Conservation (phyloP, 2,888 invertebrate species). For the Brenthis ino region DNA sequence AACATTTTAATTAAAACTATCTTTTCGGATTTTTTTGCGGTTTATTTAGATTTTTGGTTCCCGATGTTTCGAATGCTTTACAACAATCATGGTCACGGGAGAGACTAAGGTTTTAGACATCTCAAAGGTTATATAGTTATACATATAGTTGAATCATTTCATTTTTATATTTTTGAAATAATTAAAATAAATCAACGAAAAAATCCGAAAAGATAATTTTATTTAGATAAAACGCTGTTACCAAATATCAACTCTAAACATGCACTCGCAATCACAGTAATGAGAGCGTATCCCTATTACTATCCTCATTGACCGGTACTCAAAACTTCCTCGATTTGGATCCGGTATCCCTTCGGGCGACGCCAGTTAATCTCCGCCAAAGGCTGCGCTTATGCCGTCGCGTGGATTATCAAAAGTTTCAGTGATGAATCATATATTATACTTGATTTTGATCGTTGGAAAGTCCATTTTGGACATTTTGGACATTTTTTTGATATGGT, state of each 20-base stretch:
- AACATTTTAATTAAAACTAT: too few species aligned
- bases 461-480: constrained; percentile 5
- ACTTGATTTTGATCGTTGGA: constrained; percentile 17
- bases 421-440: constrained; percentile 29
- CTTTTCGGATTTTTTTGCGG: too few species aligned
- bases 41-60: too few species aligned
- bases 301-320: constrained; percentile 54
- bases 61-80: too few species aligned
- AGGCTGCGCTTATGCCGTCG: constrained; percentile 43
- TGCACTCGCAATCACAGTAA: constrained; percentile 54
- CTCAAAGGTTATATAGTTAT: too few species aligned
- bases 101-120: too few species aligned
- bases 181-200: not conserved
- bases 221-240: constrained; percentile 4
- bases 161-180: not conserved
- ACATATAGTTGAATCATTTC: not conserved
- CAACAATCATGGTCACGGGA: too few species aligned
- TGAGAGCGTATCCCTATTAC: constrained; percentile 60
- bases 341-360: constrained; percentile 42
- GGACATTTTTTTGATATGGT: not conserved
- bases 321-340: constrained; percentile 55
- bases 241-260: constrained; percentile 18
- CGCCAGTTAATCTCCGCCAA: constrained; percentile 42
- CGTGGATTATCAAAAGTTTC: constrained; percentile 44
- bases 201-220: not conserved